phyloP scores from a whole-genome alignment of 1,140 invertebrate genomes.

The Solen grandis region DNA sequence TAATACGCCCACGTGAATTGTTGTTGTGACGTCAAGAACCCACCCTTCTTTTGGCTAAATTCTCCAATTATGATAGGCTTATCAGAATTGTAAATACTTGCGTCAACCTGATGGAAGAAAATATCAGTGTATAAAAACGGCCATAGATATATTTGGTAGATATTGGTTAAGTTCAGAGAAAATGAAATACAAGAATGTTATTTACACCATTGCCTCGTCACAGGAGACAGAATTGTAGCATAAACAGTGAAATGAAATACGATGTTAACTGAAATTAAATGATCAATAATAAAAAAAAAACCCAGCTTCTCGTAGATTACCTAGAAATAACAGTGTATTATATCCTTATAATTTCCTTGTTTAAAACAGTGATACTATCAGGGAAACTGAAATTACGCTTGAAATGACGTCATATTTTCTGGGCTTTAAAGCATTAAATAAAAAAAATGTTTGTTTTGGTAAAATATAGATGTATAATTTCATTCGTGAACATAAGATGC shows the following conservation, averaged over 20 bases:
- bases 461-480: no score
- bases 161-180: no score
- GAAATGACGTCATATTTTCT: no score
- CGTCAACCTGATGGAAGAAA: conserved; percentile 32
- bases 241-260: background rate
- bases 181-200: background rate
- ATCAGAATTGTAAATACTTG: conserved; percentile 65
- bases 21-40: conserved; percentile 62
- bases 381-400: no score
- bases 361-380: no score
- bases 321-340: no score
- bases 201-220: background rate
- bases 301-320: no score
- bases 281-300: no score
- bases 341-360: no score
- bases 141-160: background rate
- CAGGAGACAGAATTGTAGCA: background rate
- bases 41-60: conserved; percentile 73
- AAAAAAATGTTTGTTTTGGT: no score
- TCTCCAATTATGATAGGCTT: conserved; percentile 79
- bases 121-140: background rate
- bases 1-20: conserved; percentile 76
- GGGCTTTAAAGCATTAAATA: no score
- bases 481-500: no score
- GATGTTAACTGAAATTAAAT: background rate